These are phyloP conservation scores for Oreortyx pictus DNA, from an alignment of 2,797 vertebrate species.

Conservation along the genomic window DNA sequence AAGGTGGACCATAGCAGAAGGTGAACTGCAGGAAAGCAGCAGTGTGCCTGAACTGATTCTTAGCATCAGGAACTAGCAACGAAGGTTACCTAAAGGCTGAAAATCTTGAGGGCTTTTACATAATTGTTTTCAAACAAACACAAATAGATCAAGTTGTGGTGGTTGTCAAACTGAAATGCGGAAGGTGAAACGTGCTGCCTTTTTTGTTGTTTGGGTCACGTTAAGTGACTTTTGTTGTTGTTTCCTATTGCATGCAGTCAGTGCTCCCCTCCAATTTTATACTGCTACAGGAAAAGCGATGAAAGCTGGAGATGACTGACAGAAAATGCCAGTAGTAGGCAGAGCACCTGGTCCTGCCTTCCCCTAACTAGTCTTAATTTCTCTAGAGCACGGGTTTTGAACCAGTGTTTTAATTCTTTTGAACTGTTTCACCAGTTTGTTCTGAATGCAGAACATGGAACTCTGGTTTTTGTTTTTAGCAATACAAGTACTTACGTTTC, in stretches of 20 bases:
- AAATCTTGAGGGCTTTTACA: background rate
- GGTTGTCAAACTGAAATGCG: background rate
- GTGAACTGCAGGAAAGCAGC: background rate
- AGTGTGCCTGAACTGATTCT: background rate
- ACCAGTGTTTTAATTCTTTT: background rate
- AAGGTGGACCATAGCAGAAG: background rate
- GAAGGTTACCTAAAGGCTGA: background rate
- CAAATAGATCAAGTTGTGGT: background rate
- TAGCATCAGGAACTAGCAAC: background rate
- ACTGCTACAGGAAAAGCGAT: no score
- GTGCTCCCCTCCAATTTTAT: no score
- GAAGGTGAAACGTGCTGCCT: no score
- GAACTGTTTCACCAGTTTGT: background rate
- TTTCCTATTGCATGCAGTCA: no score
- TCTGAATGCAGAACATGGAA: background rate
- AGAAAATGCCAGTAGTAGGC: no score
- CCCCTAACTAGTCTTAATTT: background rate
- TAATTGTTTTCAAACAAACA: background rate
- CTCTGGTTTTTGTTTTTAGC: conserved; percentile 77
- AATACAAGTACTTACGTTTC: conserved; percentile 94
- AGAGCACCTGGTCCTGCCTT: background rate
- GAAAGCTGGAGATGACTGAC: no score
- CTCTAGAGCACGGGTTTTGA: background rate
- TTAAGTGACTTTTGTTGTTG: no score
- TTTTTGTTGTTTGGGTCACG: no score